These are phyloP conservation scores for Polydesmus complanatus DNA, from an alignment of 2,888 invertebrate species.

Conservation along the genomic window DNA sequence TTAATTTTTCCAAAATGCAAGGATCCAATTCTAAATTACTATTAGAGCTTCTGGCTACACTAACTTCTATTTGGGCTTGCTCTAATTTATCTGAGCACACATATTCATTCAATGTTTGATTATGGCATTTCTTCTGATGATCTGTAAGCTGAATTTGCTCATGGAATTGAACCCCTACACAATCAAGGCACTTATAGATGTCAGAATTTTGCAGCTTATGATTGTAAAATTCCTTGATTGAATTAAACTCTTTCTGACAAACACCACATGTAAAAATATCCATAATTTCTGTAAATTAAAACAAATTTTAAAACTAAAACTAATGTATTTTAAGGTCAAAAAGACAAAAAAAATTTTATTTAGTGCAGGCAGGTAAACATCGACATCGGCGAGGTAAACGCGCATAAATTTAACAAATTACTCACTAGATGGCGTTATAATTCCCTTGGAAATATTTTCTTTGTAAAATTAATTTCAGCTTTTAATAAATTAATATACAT, in stretches of 20 bases:
- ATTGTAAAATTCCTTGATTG: neutral
- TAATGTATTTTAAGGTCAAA: too few relatives aligned
- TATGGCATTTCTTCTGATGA: neutral
- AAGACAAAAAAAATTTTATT: too few relatives aligned
- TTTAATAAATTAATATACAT: too few relatives aligned
- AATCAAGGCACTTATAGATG: neutral
- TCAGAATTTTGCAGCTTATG: neutral
- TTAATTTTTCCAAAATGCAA: neutral
- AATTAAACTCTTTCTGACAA: neutral
- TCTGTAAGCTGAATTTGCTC: neutral
- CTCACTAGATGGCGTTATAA: too few relatives aligned
- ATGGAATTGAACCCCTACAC: neutral
- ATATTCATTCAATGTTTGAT: neutral
- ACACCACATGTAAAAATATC: neutral
- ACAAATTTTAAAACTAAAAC: too few relatives aligned
- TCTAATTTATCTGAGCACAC: neutral
- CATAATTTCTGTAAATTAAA: too few relatives aligned
- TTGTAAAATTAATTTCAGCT: too few relatives aligned
- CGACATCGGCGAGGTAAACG: too few relatives aligned
- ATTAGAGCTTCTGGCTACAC: neutral
- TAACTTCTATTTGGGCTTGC: neutral
- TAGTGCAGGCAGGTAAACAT: too few relatives aligned
- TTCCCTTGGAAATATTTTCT: too few relatives aligned
- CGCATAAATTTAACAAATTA: too few relatives aligned
- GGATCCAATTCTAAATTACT: neutral